Percentiles rank a stretch among this genome's conserved stretches.
These are phyloP conservation scores for Papilio aristodemus DNA, from an alignment of 1,140 invertebrate genomes.

Conservation along the genomic window DNA sequence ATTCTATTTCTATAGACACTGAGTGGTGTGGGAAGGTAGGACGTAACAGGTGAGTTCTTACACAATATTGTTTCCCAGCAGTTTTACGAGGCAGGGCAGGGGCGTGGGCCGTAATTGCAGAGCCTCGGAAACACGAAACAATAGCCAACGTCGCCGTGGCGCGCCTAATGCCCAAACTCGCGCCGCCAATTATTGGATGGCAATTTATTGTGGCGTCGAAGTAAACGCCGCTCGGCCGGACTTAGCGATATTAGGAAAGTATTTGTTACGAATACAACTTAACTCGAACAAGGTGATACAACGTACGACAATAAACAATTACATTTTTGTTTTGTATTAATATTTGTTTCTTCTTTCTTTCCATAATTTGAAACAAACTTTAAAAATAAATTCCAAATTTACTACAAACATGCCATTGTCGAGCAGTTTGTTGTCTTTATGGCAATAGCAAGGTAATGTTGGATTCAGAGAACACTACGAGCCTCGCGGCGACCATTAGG, in stretches of 20 bases:
- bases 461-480: not conserved
- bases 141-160: not conserved
- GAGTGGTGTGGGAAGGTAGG: not conserved
- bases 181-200: not conserved
- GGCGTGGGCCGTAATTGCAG: not conserved
- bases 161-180: not conserved
- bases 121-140: not conserved
- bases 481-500: too few relatives aligned
- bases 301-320: too few relatives aligned
- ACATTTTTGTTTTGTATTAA: too few relatives aligned
- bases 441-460: not conserved
- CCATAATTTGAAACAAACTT: too few relatives aligned
- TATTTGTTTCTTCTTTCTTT: too few relatives aligned
- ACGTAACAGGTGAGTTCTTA: slow-evolving; percentile 13
- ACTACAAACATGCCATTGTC: too few relatives aligned
- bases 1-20: not conserved
- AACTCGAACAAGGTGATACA: too few relatives aligned
- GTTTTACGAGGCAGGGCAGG: not conserved
- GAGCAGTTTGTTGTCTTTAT: not conserved
- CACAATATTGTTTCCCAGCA: slow-evolving; percentile 9
- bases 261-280: not conserved
- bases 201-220: slow-evolving; percentile 3
- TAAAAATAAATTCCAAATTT: too few relatives aligned
- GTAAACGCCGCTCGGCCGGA: not conserved
- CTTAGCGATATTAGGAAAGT: not conserved